Conservation (phyloP, 2,797 vertebrate species). For the Alectoris magna region DNA sequence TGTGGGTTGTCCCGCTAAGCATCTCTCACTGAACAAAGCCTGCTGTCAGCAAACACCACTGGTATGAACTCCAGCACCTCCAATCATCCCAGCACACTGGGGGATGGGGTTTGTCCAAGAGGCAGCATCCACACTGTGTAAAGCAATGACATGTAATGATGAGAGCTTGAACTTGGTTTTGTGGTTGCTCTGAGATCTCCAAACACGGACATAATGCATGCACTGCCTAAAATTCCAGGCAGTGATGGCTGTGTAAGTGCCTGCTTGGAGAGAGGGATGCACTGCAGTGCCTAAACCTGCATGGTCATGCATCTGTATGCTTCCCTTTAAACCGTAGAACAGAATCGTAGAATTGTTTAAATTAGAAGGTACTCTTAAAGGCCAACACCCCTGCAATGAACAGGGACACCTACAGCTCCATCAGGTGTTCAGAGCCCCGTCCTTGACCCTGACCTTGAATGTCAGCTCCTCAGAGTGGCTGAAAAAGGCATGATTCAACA, state of each 20-base stretch:
- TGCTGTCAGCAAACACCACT: conserved; percentile 44
- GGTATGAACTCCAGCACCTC: neutral
- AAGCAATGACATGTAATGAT: neutral
- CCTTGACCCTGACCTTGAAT: too few species aligned
- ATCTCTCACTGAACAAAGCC: conserved; percentile 20
- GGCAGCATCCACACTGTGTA: neutral
- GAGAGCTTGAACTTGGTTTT: neutral
- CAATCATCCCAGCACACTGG: neutral
- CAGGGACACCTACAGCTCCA: too few species aligned
- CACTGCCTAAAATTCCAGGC: neutral
- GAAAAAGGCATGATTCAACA: neutral
- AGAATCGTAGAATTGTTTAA: too few species aligned
- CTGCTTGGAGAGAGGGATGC: neutral
- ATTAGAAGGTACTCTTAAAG: too few species aligned
- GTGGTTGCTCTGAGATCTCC: neutral
- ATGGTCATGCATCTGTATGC: rapidly evolving
- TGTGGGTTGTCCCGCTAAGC: neutral
- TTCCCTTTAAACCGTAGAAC: neutral
- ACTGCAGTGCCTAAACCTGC: neutral
- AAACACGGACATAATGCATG: rapidly evolving
- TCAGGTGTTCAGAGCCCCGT: too few species aligned
- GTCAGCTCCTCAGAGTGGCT: neutral
- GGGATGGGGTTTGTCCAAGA: neutral
- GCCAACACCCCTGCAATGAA: too few species aligned
- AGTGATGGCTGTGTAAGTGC: rapidly evolving